Evolutionary conservation across 2,797 vertebrate genomes (phyloP).

Genomic region (Xiphorhynchus erythropygius): DNA sequence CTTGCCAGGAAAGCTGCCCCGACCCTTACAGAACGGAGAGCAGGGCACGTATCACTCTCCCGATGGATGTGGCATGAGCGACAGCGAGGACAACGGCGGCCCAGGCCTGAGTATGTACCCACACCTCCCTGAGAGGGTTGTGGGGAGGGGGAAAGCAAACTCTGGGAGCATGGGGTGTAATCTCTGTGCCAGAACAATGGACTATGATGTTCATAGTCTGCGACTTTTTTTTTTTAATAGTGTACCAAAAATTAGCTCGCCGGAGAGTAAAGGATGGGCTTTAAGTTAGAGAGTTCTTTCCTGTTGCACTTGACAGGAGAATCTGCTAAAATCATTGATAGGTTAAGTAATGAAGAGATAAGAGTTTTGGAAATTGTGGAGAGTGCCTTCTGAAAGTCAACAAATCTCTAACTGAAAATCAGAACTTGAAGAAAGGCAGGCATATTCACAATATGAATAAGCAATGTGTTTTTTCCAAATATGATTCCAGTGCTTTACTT

Average conservation of each 20-base stretch:
- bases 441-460: not conserved
- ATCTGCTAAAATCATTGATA: not conserved
- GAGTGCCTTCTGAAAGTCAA: not conserved
- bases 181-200: not conserved
- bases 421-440: not conserved
- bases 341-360: not conserved
- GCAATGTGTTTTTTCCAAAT: not conserved
- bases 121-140: too few relatives aligned
- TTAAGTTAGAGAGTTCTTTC: not conserved
- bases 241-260: not conserved
- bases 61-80: conserved; percentile 55
- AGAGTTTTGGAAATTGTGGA: not conserved
- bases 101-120: conserved; percentile 82
- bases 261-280: not conserved
- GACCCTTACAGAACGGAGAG: conserved; percentile 77
- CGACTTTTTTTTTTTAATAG: not conserved
- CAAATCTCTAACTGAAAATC: not conserved
- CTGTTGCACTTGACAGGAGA: not conserved
- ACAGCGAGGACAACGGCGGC: conserved; percentile 72
- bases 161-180: accelerated
- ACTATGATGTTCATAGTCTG: accelerated
- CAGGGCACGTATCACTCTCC: conserved; percentile 62
- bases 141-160: too few relatives aligned
- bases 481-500: not conserved
- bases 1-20: conserved; percentile 87